A percentile compares a stretch with the other conserved stretches of the same genome.
These are phyloP conservation scores for Gastracanthus pulcherrimus DNA, from an alignment of 2,888 invertebrate genomes.

Conservation along the genomic window DNA sequence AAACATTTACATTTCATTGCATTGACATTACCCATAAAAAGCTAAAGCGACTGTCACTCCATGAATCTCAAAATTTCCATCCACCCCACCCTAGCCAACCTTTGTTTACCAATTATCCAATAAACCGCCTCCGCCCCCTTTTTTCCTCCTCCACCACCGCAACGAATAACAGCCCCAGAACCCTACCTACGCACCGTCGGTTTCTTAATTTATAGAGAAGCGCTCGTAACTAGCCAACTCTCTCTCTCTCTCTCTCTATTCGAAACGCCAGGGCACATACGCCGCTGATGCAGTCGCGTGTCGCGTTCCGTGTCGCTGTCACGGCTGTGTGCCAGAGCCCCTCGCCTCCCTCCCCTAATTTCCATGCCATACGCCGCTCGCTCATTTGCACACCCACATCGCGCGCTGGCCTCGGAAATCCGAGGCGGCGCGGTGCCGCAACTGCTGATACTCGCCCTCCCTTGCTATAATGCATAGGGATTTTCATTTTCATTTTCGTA, in stretches of 20 bases:
- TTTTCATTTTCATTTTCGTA: too few species aligned
- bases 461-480: too few species aligned
- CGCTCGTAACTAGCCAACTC: background rate
- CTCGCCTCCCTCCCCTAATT: background rate
- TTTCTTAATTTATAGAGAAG: background rate
- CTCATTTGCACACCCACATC: background rate
- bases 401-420: too few species aligned
- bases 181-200: background rate
- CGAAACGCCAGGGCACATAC: background rate
- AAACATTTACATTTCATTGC: too few species aligned
- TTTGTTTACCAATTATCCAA: background rate
- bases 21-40: background rate
- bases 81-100: background rate
- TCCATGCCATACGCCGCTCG: background rate
- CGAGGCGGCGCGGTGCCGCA: too few species aligned
- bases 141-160: background rate
- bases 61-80: background rate
- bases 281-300: too few species aligned
- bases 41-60: background rate
- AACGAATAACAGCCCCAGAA: background rate
- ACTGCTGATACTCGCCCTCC: too few species aligned
- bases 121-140: background rate
- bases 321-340: too few species aligned
- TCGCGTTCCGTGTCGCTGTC: background rate
- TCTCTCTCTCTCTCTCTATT: slow-evolving; percentile 3